phyloP scores from a whole-genome alignment of 2,888 invertebrate genomes.

The Podotricha telesiphe region DNA sequence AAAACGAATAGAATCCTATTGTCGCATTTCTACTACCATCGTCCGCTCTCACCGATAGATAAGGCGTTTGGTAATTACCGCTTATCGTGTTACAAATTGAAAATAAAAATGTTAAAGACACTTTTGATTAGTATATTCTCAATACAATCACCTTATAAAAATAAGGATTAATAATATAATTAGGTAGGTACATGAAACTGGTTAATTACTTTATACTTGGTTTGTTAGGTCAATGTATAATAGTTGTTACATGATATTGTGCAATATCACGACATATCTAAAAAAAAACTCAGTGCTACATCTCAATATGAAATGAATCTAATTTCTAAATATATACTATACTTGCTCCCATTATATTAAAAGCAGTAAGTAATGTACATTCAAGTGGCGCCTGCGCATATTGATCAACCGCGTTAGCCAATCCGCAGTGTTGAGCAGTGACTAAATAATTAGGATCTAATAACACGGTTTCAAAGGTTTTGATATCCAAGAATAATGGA shows the following conservation, averaged over 20 bases:
- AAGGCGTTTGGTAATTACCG: constrained; percentile 24
- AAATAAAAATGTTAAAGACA: constrained; percentile 5
- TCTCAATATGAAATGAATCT: constrained; percentile 7
- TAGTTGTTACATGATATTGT: not conserved
- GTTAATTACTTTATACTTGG: constrained; percentile 6
- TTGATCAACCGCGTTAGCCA: constrained; percentile 36
- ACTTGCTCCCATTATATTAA: constrained; percentile 25
- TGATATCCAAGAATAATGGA: constrained; percentile 2
- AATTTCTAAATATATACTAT: constrained; percentile 7
- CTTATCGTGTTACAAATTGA: constrained; percentile 27
- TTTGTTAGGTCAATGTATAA: not conserved
- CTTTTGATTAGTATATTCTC: constrained; percentile 11
- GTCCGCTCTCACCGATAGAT: constrained; percentile 35
- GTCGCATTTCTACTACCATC: constrained; percentile 26
- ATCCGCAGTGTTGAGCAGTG: constrained; percentile 23
- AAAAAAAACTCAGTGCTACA: not conserved
- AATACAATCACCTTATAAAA: not conserved
- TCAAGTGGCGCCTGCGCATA: constrained; percentile 39
- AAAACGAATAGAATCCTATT: constrained; percentile 35
- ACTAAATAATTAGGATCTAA: constrained; percentile 30
- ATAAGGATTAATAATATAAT: not conserved
- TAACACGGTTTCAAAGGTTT: constrained; percentile 16
- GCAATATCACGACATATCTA: not conserved
- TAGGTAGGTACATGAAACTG: not conserved
- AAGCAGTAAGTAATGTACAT: constrained; percentile 19